A percentile compares a stretch with the other conserved stretches of the same genome.
These are phyloP conservation scores for Brienomyrus longianalis DNA, from an alignment of 2,113 vertebrate genomes.

Conservation along the genomic window DNA sequence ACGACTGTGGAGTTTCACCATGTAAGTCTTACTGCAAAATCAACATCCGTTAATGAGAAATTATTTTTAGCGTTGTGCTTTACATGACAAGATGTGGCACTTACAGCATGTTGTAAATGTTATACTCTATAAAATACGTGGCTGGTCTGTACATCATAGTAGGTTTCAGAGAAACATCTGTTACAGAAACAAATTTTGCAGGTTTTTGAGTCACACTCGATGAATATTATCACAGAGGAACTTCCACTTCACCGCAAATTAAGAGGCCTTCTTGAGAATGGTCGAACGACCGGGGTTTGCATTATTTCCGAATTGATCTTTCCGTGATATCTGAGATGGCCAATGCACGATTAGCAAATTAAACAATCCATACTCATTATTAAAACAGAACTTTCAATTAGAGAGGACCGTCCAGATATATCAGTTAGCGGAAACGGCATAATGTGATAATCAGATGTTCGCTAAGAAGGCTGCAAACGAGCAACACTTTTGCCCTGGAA, in stretches of 20 bases:
- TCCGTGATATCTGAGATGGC: not conserved
- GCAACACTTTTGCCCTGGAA: not conserved
- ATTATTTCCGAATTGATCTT: not conserved
- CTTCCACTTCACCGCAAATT: not conserved
- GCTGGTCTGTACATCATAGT: not conserved
- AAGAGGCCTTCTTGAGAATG: not conserved
- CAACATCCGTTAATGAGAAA: not conserved
- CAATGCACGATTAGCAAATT: conserved; percentile 7
- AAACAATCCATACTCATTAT: conserved; percentile 14
- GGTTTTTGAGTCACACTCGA: not conserved
- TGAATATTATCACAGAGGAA: not conserved
- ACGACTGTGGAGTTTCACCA: not conserved
- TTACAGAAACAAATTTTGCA: not conserved
- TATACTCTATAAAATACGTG: not conserved
- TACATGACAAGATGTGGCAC: not conserved
- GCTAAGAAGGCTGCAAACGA: not conserved
- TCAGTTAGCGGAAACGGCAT: not conserved
- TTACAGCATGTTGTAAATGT: not conserved
- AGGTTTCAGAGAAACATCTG: not conserved
- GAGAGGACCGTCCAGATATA: not conserved
- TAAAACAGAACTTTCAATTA: conserved; percentile 19
- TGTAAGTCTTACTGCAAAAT: not conserved
- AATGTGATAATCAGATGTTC: not conserved
- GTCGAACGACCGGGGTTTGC: not conserved
- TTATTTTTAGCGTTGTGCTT: not conserved